phyloP scores from a whole-genome alignment of 2,888 invertebrate genomes.

The Drosophila mercatorum region DNA sequence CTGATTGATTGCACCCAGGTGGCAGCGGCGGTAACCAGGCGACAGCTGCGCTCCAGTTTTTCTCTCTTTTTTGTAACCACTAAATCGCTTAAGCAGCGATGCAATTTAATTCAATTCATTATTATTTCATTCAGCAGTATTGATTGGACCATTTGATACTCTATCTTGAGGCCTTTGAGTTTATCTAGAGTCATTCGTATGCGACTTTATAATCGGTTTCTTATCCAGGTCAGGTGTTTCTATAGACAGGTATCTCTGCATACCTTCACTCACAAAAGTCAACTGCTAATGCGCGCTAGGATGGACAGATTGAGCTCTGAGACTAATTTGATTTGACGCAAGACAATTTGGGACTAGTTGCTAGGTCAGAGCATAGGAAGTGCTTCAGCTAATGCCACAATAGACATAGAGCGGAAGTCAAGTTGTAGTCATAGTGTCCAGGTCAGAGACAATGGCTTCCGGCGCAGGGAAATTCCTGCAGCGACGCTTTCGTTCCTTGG shows the following conservation, averaged over 20 bases:
- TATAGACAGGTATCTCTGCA: too few species aligned
- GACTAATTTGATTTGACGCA: conserved; percentile 62
- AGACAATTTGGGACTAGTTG: conserved; percentile 55
- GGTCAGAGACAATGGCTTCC: too few species aligned
- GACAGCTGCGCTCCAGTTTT: conserved; percentile 19
- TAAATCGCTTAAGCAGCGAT: conserved; percentile 36
- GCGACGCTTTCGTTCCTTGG: too few species aligned
- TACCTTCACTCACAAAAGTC: too few species aligned
- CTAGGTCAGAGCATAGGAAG: too few species aligned
- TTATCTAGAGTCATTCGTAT: too few species aligned
- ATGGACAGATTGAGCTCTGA: conserved; percentile 42
- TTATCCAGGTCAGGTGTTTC: too few species aligned
- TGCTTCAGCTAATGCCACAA: too few species aligned
- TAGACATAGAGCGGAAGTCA: too few species aligned
- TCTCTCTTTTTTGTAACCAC: conserved; percentile 2
- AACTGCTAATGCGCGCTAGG: conserved; percentile 1
- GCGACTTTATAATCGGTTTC: too few species aligned
- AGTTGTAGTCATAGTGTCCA: too few species aligned
- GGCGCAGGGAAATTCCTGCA: too few species aligned
- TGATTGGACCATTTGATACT: background rate
- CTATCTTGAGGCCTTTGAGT: background rate
- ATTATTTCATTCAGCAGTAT: conserved; percentile 6
- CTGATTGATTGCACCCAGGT: conserved; percentile 57
- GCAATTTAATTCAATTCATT: conserved; percentile 26
- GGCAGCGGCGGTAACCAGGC: conserved; percentile 17